Evolutionary conservation across 2,113 vertebrate species (phyloP), one percentile per base, ranked within the genome.

Genomic region (Rhizomys pruinosus): DNA sequence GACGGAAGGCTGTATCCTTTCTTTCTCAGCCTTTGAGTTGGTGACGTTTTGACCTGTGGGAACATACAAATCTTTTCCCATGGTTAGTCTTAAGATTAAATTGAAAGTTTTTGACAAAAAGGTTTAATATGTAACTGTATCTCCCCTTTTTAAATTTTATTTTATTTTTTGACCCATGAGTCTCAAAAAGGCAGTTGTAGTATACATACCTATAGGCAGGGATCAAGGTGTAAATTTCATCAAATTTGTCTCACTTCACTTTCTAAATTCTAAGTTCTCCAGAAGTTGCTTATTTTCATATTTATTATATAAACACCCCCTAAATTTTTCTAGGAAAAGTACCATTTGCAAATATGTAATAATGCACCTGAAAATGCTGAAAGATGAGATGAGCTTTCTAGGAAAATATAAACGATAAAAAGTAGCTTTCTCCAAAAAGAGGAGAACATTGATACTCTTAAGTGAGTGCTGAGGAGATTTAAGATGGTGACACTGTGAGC

Each of bases 281-380:
- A 85, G 22, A 84, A 78, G 11, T 64, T 85, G 77, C 13, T 85
- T 55, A 20, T 68, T 92, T 92, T 55, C 77, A 22, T 11, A 77
- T 37, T 84, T 71, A 39, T 74, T 88, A 34, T 81, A 92, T 39
- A 85, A 79, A 85, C 39, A 16, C 52, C 5, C 69, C 29, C 32
- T 85, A 72, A 86, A 90, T 85, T 39, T 78, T 77, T 73, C 64
- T 59, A 81, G 63, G n/a, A 39, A 87, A 95, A 77, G 5, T 17
- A 0, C 4, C 68, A 66, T 9, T 20, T 39, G 37, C 78, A 89
- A 78, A 94, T 63, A 6, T 27, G 3, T 68, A 19, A 32, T 84
- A 68, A 71, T 52, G 88, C 85, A 89, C 84, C 64, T 81, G 47
- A 91, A 96, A 94, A 89, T 10, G 63, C 16, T 69, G 19, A 19